Evolutionary conservation across 2,113 vertebrate species (phyloP).

Genomic region (Microcebus jonahi): DNA sequence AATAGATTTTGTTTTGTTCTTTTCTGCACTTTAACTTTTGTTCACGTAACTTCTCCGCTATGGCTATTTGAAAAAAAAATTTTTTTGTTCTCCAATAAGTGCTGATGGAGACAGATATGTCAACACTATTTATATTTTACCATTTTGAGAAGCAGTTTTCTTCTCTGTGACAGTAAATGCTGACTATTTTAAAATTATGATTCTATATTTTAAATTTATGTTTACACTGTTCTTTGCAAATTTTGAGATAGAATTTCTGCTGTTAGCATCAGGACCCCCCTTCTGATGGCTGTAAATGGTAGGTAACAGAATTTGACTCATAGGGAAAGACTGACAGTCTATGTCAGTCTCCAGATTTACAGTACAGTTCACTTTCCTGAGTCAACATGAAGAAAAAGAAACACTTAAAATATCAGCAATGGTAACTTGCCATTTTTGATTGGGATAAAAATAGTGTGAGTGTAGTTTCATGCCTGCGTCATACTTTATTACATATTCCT

Average conservation of each 20-base stretch:
- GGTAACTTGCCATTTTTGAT: slow-evolving; percentile 52
- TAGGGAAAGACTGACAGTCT: not conserved
- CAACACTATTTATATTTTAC: not conserved
- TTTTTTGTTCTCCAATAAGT: not conserved
- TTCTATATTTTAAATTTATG: not conserved
- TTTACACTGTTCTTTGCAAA: slow-evolving; percentile 16
- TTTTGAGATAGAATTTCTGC: not conserved
- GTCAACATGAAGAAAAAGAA: not conserved
- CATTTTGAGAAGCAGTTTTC: not conserved
- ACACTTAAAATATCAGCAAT: slow-evolving; percentile 22
- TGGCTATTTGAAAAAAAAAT: not conserved
- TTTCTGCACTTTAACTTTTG: not conserved
- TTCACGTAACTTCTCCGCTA: not conserved
- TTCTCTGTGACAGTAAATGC: not conserved
- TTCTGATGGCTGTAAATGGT: not conserved
- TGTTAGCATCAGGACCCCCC: not conserved
- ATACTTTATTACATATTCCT: not conserved
- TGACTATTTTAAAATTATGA: not conserved
- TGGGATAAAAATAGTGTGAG: slow-evolving; percentile 49
- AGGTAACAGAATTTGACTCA: not conserved
- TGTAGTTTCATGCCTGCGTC: not conserved
- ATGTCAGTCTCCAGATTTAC: not conserved
- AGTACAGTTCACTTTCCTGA: not conserved
- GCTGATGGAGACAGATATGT: not conserved
- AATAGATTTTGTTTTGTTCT: not conserved